Percentiles rank a stretch among this genome's conserved stretches.
Conservation (phyloP, 2,113 vertebrate species). For the Perca schrenkii region DNA sequence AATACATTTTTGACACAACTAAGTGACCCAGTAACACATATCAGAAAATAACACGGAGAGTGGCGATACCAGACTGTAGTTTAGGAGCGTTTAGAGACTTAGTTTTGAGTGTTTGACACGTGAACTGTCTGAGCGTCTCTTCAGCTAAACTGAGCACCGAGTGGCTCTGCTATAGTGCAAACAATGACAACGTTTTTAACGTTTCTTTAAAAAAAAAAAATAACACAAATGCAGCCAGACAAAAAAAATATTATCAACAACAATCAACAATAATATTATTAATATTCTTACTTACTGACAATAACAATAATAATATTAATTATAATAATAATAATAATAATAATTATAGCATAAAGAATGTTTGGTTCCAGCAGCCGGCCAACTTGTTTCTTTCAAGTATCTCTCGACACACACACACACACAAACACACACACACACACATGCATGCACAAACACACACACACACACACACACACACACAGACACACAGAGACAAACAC, state of each 20-base stretch:
- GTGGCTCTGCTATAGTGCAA: constrained; percentile 97
- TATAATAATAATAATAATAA: constrained; percentile 70
- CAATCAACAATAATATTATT: constrained; percentile 69
- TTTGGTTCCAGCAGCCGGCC: constrained; percentile 98
- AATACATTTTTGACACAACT: too few relatives aligned
- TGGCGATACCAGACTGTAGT: too few relatives aligned
- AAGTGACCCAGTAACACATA: too few relatives aligned
- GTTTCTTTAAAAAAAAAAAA: constrained; percentile 55
- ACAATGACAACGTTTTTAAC: constrained; percentile 89
- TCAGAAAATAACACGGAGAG: too few relatives aligned
- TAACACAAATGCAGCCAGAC: constrained; percentile 59
- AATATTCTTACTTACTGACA: constrained; percentile 69
- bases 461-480: constrained; percentile 49
- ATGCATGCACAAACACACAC: constrained; percentile 29
- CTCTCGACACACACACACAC: constrained; percentile 84
- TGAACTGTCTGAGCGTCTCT: too few relatives aligned
- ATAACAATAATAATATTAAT: constrained; percentile 72
- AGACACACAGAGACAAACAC: not conserved
- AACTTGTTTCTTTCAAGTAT: constrained; percentile 99
- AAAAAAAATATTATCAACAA: constrained; percentile 56
- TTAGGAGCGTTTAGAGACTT: too few relatives aligned
- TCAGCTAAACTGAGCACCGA: not conserved
- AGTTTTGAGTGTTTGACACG: too few relatives aligned
- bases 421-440: constrained; percentile 37
- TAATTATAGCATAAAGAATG: constrained; percentile 89